phyloP scores from a whole-genome alignment of 2,797 vertebrate genomes.

The Ctenochaetus hawaiiensis region DNA sequence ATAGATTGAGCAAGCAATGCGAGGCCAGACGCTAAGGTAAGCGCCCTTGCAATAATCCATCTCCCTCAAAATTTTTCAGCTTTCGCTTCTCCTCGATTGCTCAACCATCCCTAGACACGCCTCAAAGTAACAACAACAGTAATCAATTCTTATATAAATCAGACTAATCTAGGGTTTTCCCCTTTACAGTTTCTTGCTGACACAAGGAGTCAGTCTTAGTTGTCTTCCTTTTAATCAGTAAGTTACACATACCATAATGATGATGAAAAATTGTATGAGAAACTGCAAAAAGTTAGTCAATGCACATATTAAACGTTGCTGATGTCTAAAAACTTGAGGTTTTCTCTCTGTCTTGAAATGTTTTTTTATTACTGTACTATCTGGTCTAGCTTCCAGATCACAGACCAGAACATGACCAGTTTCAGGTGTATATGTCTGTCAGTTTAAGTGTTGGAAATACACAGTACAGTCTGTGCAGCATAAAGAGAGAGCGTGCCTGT shows the following conservation, averaged over 20 bases:
- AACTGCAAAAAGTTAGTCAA: constrained; percentile 8
- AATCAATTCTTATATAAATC: constrained; percentile 68
- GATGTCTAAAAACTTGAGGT: constrained; percentile 20
- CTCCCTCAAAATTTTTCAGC: constrained; percentile 49
- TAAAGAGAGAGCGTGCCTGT: constrained; percentile 27
- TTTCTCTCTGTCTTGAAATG: constrained; percentile 7
- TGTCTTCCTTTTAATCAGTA: constrained; percentile 41
- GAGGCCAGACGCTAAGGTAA: constrained; percentile 67
- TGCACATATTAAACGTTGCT: constrained; percentile 3
- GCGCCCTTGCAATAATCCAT: constrained; percentile 63
- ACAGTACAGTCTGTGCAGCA: constrained; percentile 1
- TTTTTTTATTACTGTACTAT: constrained; percentile 25
- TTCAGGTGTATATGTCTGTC: constrained; percentile 42
- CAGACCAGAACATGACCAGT: constrained; percentile 12
- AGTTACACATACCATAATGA: constrained; percentile 20
- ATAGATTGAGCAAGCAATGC: constrained; percentile 38
- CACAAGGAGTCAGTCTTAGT: constrained; percentile 38
- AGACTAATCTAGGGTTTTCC: constrained; percentile 37
- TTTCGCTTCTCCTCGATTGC: constrained; percentile 50
- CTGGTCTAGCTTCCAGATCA: constrained; percentile 34
- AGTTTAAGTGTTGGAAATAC: constrained; percentile 39
- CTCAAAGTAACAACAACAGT: constrained; percentile 58
- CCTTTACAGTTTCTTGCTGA: constrained; percentile 33
- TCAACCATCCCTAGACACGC: constrained; percentile 59
- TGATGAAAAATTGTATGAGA: constrained; percentile 17